phyloP scores from a whole-genome alignment of 1,140 invertebrate species.

The Diplogasteroides magnus region DNA sequence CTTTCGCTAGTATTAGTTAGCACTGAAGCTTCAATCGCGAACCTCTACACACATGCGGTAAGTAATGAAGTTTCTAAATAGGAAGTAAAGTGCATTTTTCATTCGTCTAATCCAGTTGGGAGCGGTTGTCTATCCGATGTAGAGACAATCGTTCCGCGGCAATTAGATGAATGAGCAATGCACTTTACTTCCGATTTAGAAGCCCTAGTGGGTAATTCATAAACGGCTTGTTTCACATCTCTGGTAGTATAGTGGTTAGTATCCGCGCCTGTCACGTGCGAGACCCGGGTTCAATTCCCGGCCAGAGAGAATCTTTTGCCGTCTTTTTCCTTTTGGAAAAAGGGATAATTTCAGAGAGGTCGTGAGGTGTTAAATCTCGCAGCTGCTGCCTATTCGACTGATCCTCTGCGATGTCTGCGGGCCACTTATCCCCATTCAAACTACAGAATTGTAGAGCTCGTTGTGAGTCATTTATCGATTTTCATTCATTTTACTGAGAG shows the following conservation, averaged over 20 bases:
- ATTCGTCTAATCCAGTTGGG: too few species aligned
- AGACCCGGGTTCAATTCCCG: conserved; percentile 48
- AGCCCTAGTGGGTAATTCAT: neutral
- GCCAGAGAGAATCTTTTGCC: conserved; percentile 33
- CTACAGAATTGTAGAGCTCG: conserved; percentile 2
- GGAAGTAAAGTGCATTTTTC: too few species aligned
- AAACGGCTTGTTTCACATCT: neutral
- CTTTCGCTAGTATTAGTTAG: too few species aligned
- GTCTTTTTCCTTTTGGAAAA: neutral
- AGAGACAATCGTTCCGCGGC: too few species aligned
- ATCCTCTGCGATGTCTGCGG: conserved; percentile 3
- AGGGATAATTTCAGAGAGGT: neutral
- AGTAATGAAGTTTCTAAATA: too few species aligned
- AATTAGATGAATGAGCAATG: too few species aligned
- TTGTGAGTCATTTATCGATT: conserved; percentile 2
- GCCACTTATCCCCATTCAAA: conserved; percentile 7
- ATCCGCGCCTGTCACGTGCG: conserved; percentile 46
- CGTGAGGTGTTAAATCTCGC: neutral
- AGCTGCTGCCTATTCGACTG: conserved; percentile 10
- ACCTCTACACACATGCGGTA: too few species aligned
- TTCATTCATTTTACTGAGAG: too few species aligned
- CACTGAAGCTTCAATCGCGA: too few species aligned
- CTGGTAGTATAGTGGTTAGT: conserved; percentile 46
- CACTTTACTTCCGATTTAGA: too few species aligned
- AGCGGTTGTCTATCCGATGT: too few species aligned